These are phyloP conservation scores for Stenichneumon culpator DNA, from an alignment of 2,888 invertebrate genomes.

Conservation along the genomic window DNA sequence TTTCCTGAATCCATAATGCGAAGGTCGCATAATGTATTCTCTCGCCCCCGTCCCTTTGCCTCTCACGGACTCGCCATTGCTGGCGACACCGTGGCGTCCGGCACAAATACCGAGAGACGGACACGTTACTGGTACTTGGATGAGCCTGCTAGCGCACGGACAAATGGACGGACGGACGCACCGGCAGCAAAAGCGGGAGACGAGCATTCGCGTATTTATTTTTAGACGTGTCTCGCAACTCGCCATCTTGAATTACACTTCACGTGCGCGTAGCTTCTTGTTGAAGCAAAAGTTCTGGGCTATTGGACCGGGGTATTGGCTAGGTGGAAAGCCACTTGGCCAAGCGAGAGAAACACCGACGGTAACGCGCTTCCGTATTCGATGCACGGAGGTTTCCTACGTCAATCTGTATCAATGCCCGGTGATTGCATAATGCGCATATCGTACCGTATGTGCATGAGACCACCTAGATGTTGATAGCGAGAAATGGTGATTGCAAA, in stretches of 20 bases:
- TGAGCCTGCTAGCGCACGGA: constrained; percentile 34
- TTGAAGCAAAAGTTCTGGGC: constrained; percentile 26
- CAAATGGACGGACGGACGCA: constrained; percentile 35
- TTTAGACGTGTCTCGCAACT: constrained; percentile 63
- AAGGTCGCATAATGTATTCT: constrained; percentile 70
- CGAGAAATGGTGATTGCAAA: no score
- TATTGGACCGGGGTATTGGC: constrained; percentile 13
- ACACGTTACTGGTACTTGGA: constrained; percentile 41
- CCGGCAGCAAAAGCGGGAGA: constrained; percentile 29
- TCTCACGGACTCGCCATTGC: constrained; percentile 54
- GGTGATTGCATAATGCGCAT: no score
- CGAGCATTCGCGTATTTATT: constrained; percentile 51
- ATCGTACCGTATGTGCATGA: no score
- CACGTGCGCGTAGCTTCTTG: constrained; percentile 38
- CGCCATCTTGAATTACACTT: constrained; percentile 61
- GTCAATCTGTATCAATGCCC: no score
- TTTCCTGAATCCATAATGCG: constrained; percentile 69
- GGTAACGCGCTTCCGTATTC: no score
- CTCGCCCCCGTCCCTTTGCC: constrained; percentile 52
- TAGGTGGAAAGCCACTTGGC: not conserved
- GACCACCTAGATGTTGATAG: no score
- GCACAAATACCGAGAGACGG: constrained; percentile 75
- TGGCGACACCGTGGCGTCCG: constrained; percentile 78
- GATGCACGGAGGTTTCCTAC: no score
- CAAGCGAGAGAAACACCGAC: not conserved